Conservation (phyloP, 1,140 invertebrate genomes). For the Cataglyphis hispanica region DNA sequence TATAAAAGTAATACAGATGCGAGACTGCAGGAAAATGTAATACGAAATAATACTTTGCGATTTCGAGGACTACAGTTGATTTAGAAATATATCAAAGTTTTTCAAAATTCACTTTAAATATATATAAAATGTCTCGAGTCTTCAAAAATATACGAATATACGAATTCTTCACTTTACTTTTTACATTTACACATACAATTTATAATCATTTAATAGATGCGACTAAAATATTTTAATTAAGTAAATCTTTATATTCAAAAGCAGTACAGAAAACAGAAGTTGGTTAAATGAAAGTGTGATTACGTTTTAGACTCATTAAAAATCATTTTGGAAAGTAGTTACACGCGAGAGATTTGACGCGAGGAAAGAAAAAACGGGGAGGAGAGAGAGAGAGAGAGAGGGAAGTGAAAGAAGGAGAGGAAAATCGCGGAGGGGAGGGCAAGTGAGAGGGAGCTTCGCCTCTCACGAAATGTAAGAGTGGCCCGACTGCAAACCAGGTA, state of each 20-base stretch:
- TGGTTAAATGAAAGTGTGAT: neutral
- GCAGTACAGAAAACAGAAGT: too few relatives aligned
- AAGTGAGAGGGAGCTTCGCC: constrained; percentile 44
- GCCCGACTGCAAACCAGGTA: constrained; percentile 66
- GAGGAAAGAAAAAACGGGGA: neutral
- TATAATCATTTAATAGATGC: neutral
- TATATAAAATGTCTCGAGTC: too few relatives aligned
- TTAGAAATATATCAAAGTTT: too few relatives aligned
- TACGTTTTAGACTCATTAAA: neutral
- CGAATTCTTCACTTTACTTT: neutral
- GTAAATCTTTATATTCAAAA: neutral
- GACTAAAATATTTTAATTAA: neutral
- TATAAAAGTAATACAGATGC: constrained; percentile 16
- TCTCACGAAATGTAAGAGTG: constrained; percentile 53
- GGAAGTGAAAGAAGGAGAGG: neutral
- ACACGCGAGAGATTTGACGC: neutral
- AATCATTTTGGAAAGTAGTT: constrained; percentile 30
- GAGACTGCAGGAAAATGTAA: too few relatives aligned
- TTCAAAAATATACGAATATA: neutral
- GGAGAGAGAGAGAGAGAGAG: neutral
- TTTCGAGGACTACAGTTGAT: too few relatives aligned
- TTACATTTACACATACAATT: neutral
- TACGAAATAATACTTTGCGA: too few relatives aligned
- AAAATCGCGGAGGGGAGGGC: neutral
- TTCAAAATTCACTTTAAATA: too few relatives aligned